Base-by-base conservation (phyloP, 2,888 invertebrate species). In the Anthophora plumipes region DNA sequence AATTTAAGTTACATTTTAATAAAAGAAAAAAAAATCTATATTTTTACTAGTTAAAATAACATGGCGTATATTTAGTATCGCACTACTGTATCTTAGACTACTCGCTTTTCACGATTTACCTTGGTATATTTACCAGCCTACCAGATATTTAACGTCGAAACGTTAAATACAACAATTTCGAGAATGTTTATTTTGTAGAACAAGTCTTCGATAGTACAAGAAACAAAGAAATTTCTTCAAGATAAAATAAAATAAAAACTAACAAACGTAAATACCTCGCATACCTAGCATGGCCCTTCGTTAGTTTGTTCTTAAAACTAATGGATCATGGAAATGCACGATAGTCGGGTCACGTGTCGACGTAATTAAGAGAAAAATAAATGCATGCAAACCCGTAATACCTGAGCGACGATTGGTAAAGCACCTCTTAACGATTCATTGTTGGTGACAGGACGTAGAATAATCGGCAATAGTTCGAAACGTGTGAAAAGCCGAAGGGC, bases 401-500 rank as follows among this genome's bases (percentile, higher is more conserved):
- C 90, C 90, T 90, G 82, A 17, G 63, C n/a, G 46, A 69, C 54
- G 52, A 68, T 63, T 41, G 84, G 72, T 37, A 80, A 76, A 52
- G 54, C 37, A 31, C 59, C 67, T 64, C 80, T 83, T 48, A 61
- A 37, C 31, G 55, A 55, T 52, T 52, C 12, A 25, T 39, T 1
- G 11, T 43, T 43, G 5, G 55, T 17, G 50, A 71, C 57, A 54
- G 82, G 64, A 39, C 67, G 67, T 20, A 81, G 69, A 75, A 79
- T 55, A 54, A 87, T 66, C 64, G 74, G 70, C 31, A 80, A 78
- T 78, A 90, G 80, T 72, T 75, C 80, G 59, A 82, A 82, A 71
- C 91, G 90, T 88, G 91, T 86, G 88, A 91, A 85, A 88, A 90
- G 82, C 77, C 92, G 88, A 88, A 92, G 92, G 91, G 92, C 90